Evolutionary conservation across 2,797 vertebrate species (phyloP).

Genomic region (Lagocephalus sceleratus): DNA sequence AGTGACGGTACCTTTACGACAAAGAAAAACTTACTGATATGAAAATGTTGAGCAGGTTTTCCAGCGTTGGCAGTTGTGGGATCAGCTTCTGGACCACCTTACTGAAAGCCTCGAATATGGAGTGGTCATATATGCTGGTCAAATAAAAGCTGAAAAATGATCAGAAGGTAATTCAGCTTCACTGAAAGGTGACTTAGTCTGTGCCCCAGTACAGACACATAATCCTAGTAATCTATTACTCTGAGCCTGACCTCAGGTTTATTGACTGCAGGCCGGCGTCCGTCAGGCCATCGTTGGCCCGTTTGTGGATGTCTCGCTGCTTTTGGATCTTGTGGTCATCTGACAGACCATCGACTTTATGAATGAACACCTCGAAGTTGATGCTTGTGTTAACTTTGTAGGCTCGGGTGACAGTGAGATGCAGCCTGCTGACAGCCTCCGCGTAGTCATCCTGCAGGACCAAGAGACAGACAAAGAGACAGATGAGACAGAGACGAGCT

Average conservation of each 20-base stretch:
- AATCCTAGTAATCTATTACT: background rate
- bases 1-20: too few relatives aligned
- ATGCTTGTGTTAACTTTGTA: conserved; percentile 93
- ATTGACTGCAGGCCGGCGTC: conserved; percentile 88
- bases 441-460: conserved; percentile 87
- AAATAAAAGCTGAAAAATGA: conserved; percentile 85
- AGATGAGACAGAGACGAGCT: background rate
- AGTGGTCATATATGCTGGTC: conserved; percentile 88
- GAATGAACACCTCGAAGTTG: conserved; percentile 95
- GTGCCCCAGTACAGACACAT: background rate
- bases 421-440: conserved; percentile 88
- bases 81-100: conserved; percentile 89
- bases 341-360: conserved; percentile 93
- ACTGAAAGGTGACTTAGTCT: background rate
- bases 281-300: conserved; percentile 87
- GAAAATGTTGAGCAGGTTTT: conserved; percentile 97
- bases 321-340: conserved; percentile 96
- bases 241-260: conserved; percentile 82
- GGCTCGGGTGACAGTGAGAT: conserved; percentile 90
- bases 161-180: too few relatives aligned
- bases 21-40: conserved; percentile 80
- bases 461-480: background rate
- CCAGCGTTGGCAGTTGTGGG: conserved; percentile 91
- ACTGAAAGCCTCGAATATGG: conserved; percentile 89
- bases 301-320: conserved; percentile 90